phyloP scores from a whole-genome alignment of 2,113 vertebrate genomes.

The Mormyrus iriodes region DNA sequence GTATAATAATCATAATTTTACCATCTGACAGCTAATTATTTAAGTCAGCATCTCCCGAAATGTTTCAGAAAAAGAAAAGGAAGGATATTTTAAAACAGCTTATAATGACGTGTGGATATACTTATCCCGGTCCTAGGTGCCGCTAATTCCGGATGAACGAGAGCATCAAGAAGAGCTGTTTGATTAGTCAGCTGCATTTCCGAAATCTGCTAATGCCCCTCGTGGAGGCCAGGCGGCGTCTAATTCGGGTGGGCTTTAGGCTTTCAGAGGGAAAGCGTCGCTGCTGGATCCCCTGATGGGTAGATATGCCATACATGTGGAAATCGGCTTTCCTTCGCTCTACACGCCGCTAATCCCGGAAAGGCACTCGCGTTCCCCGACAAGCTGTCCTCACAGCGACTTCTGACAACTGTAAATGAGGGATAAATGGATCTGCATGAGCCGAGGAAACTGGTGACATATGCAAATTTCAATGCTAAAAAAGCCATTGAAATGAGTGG shows the following conservation, averaged over 20 bases:
- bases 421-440: background rate
- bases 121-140: background rate
- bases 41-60: background rate
- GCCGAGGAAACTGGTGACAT: background rate
- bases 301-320: background rate
- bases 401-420: background rate
- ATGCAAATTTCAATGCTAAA: background rate
- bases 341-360: background rate
- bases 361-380: background rate
- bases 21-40: background rate
- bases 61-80: background rate
- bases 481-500: background rate
- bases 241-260: background rate
- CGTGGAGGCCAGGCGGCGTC: background rate
- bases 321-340: constrained; percentile 6
- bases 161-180: background rate
- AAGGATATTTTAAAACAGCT: background rate
- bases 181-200: background rate
- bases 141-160: background rate
- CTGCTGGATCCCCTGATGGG: background rate
- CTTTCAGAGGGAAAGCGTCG: background rate
- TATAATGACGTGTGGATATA: background rate
- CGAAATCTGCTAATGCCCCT: background rate
- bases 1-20: background rate
- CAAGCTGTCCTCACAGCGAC: background rate